phyloP scores from a whole-genome alignment of 2,113 vertebrate species.

The Paradoxurus hermaphroditus region DNA sequence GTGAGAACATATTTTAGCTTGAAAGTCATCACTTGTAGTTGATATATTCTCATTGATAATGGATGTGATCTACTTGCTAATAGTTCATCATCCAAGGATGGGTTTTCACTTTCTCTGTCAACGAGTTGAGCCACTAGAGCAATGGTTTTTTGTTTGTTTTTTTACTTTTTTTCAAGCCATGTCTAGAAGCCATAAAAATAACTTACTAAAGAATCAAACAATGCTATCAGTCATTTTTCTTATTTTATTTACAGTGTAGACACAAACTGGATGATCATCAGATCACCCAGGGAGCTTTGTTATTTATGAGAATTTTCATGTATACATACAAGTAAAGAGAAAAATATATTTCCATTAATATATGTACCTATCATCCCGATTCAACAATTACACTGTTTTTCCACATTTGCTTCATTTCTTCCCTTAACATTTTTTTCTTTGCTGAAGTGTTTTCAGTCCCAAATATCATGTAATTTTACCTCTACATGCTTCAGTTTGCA shows the following conservation, averaged over 20 bases:
- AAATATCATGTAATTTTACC: neutral
- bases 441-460: neutral
- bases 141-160: neutral
- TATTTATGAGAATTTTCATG: constrained; percentile 42
- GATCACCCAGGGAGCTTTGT: neutral
- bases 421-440: constrained; percentile 3
- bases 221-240: neutral
- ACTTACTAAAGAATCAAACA: neutral
- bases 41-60: neutral
- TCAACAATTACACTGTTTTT: neutral
- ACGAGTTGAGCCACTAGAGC: neutral
- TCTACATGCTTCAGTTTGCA: neutral
- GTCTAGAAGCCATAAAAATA: neutral
- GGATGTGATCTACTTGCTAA: neutral
- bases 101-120: neutral
- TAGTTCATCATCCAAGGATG: neutral
- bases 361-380: neutral
- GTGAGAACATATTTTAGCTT: constrained; percentile 11
- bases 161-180: neutral
- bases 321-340: neutral
- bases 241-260: neutral
- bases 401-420: constrained; percentile 15
- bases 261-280: neutral
- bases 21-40: neutral
- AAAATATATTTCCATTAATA: neutral